Evolutionary conservation across 2,888 invertebrate genomes (phyloP), one percentile per base, ranked within the genome.

Genomic region (Hermodice carunculata): DNA sequence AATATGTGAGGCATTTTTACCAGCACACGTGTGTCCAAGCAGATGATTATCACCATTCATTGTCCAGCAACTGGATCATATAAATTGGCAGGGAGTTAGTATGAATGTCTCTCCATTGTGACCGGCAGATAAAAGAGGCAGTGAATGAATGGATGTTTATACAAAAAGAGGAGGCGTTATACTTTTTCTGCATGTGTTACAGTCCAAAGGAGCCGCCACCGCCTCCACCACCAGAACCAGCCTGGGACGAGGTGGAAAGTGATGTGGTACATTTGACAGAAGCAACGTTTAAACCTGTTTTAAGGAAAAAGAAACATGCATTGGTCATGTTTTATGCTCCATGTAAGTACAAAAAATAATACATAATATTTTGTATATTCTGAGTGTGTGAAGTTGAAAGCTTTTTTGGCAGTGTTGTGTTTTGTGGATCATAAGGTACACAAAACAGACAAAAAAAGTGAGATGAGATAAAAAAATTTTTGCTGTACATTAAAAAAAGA

Each of bases 291-390:
- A 91, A 92, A 76, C 84, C 89, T 49, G 89, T 91, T 54, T 88
- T 95, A 44, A 93, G 93, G 83, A 93, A 93, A 85, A 92, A 94
- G 86, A 94, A 94, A 78, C 94, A 95, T 86, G 93, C 92, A 1
- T 81, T 96, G 54, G 91, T 95, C 64, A 94, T 95, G 92, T 96
- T 95, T 86, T 95, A 95, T 85, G 95, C 95, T 0, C 95, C 95
- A 14, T 96, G 95, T 95, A 87, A 90, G 93, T 91, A 19, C 26
- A 14, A n/a, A n/a, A n/a, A n/a, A n/a, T n/a, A n/a, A n/a, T n/a
- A n/a, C n/a, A n/a, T n/a, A n/a, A n/a, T n/a, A n/a, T n/a, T n/a
- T n/a, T n/a, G n/a, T n/a, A n/a, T n/a, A n/a, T n/a, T n/a, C n/a
- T n/a, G n/a, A n/a, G n/a, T n/a, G n/a, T n/a, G n/a, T n/a, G n/a